Evolutionary conservation across 2,888 invertebrate genomes (phyloP), one percentile per base, ranked within the genome.

Genomic region (Prosopocoilus inquinatus): DNA sequence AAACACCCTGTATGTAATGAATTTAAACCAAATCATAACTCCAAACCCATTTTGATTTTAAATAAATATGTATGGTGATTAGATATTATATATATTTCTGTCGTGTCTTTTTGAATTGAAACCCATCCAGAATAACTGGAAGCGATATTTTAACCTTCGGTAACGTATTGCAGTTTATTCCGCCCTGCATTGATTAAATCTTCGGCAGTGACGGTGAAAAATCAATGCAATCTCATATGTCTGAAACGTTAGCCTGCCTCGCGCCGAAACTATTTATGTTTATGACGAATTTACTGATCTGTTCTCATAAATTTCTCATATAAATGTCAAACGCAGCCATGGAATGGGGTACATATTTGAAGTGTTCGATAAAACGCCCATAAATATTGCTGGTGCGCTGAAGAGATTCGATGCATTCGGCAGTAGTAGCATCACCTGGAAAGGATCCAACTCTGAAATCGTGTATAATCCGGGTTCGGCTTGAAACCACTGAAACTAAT

Each of bases 361-460:
- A 38, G 38, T 34, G 34, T 50, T 50, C 52, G 52, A 52, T 52
- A 46, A 46, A 52, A 46, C 46, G 36, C 45, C 52, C 46, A 46
- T 52, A 52, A 52, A 52, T 52, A 52, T 52, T 46, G 46, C 32
- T 3, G 13, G n/a, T 28, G 44, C 38, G 43, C 53, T 45, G 47
- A 54, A 58, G 56, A 53, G 49, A 51, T 55, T 47, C 56, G 50
- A 59, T 59, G 56, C 56, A 56, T 56, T 57, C 45, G 43, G 53
- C 38, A 55, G 51, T 47, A 47, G 58, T 47, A 47, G 58, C 20
- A 28, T 55, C 47, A 41, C 38, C 52, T 59, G 59, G 59, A 59
- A 53, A 44, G 53, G 53, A 50, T 59, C 56, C 56, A 59, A 50
- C 48, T 48, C 41, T n/a, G 12, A 11, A 41, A 41, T 41, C 20